These are phyloP conservation scores for Calameuta idolon DNA, from an alignment of 2,888 invertebrate species.

Conservation along the genomic window DNA sequence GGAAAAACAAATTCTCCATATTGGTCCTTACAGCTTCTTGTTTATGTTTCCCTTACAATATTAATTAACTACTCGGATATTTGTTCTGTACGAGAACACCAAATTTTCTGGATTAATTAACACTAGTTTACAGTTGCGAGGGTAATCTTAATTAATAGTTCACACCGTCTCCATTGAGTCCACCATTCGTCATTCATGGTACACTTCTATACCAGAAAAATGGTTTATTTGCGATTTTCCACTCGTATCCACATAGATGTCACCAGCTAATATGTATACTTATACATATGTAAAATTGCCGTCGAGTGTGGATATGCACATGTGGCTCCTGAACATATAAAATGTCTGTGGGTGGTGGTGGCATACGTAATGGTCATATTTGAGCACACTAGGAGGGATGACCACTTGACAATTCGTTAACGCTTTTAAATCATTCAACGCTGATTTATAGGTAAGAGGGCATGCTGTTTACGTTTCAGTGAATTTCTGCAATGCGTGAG, in stretches of 20 bases:
- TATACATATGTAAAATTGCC: neutral
- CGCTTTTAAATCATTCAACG: neutral
- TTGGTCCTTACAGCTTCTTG: neutral
- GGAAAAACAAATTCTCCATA: neutral
- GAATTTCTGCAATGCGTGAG: constrained; percentile 48
- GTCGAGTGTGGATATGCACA: neutral
- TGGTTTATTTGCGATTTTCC: neutral
- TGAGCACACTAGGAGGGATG: neutral
- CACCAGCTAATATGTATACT: neutral
- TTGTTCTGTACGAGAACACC: neutral
- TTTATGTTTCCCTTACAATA: neutral
- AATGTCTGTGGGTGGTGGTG: neutral
- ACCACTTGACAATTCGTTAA: constrained; percentile 7
- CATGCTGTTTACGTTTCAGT: constrained; percentile 47
- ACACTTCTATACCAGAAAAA: neutral
- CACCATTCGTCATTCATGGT: neutral
- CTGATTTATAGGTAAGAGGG: constrained; percentile 19
- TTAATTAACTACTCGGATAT: neutral
- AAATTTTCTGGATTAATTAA: neutral
- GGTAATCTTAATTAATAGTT: neutral
- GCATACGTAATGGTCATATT: no score
- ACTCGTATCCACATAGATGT: neutral
- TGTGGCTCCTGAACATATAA: neutral
- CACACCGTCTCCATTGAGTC: neutral
- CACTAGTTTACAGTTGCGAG: neutral